Conservation (phyloP, 2,113 vertebrate species). For the Geococcyx californianus region DNA sequence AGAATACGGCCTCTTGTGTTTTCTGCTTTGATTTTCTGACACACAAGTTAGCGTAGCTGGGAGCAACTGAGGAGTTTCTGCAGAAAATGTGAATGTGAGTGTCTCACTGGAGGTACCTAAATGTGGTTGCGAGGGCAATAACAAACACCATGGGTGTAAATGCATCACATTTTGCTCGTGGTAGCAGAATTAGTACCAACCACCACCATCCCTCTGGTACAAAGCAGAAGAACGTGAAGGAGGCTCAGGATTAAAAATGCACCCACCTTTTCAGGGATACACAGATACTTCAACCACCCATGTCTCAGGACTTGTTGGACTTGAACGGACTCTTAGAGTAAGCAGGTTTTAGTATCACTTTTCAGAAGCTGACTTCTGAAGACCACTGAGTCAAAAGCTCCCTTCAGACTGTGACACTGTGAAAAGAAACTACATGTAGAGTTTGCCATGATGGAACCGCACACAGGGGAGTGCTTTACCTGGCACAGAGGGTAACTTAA, state of each 20-base stretch:
- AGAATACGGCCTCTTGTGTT: background rate
- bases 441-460: background rate
- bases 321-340: background rate
- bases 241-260: background rate
- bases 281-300: background rate
- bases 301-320: rapidly evolving
- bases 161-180: background rate
- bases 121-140: rapidly evolving
- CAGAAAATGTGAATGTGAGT: background rate
- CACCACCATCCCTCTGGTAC: background rate
- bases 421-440: background rate
- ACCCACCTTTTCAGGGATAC: background rate
- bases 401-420: background rate
- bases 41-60: background rate
- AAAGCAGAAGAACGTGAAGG: background rate
- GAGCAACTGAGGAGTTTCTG: background rate
- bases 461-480: background rate
- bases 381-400: background rate
- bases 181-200: background rate
- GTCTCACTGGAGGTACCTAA: background rate
- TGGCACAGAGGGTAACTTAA: background rate
- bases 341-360: background rate
- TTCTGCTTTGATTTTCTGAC: background rate
- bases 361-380: background rate
- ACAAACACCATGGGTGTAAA: background rate